Conservation (phyloP, 2,888 invertebrate genomes). For the Nemoura dubitans region DNA sequence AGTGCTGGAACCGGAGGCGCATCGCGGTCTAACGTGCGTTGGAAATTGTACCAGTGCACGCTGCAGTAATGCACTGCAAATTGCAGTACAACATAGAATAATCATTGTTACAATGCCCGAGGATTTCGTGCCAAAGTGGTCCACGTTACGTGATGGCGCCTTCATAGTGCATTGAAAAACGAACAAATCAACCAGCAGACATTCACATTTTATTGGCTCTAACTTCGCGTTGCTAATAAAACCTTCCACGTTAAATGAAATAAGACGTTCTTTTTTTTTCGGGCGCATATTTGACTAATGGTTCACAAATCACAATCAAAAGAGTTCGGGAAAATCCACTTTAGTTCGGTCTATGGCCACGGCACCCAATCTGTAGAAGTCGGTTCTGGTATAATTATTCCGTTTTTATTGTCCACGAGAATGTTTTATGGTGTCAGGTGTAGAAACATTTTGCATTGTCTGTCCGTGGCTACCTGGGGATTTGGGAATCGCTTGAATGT, state of each 20-base stretch:
- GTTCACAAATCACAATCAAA: background rate
- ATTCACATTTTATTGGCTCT: background rate
- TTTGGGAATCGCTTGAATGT: background rate
- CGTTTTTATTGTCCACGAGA: background rate
- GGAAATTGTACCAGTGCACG: background rate
- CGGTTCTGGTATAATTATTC: background rate
- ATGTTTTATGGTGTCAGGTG: background rate
- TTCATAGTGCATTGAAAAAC: background rate
- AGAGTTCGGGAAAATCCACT: background rate
- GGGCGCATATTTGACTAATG: background rate
- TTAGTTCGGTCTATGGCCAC: background rate
- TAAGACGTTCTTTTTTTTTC: background rate
- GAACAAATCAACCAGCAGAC: background rate
- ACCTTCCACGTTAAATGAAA: background rate
- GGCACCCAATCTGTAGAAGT: background rate
- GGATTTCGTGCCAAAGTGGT: background rate
- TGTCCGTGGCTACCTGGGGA: background rate
- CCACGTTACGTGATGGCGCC: background rate
- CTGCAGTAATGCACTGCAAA: background rate
- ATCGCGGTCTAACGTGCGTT: background rate
- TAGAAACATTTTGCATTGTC: conserved; percentile 7
- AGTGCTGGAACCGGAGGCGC: background rate
- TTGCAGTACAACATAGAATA: conserved; percentile 1
- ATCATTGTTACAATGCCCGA: background rate
- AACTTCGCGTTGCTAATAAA: background rate